phyloP scores from a whole-genome alignment of 2,797 vertebrate species.

The Trachurus trachurus region DNA sequence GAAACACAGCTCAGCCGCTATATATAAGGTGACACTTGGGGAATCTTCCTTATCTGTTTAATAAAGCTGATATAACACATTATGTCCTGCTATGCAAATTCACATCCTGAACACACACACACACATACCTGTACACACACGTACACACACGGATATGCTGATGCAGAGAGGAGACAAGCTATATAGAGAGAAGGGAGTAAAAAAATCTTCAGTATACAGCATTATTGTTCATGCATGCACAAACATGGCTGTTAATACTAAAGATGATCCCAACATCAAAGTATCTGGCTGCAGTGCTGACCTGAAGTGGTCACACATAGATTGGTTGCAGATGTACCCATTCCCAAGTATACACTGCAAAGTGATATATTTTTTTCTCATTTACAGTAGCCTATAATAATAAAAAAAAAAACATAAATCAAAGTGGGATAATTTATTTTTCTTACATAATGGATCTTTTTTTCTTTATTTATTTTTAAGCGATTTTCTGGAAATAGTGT shows the following conservation, averaged over 20 bases:
- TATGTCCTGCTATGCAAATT: constrained; percentile 46
- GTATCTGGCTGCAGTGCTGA: background rate
- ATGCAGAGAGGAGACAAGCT: constrained; percentile 20
- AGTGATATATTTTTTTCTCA: background rate
- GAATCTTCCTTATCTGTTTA: constrained; percentile 61
- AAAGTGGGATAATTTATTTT: background rate
- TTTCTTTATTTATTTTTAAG: background rate
- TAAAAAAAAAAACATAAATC: background rate
- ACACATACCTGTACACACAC: background rate
- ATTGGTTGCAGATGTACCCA: background rate
- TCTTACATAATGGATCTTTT: background rate
- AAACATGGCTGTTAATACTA: constrained; percentile 18
- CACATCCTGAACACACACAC: background rate
- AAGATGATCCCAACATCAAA: background rate
- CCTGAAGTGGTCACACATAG: background rate
- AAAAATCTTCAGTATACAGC: background rate
- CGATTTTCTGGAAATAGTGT: background rate
- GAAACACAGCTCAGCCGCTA: constrained; percentile 51
- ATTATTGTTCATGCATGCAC: constrained; percentile 10
- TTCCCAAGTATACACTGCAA: background rate
- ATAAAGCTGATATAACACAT: constrained; percentile 64
- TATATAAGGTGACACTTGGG: constrained; percentile 48
- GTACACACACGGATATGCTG: background rate
- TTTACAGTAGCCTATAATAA: background rate
- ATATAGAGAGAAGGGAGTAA: constrained; percentile 8